phyloP scores from a whole-genome alignment of 2,113 vertebrate genomes.

The Trachemys scripta region DNA sequence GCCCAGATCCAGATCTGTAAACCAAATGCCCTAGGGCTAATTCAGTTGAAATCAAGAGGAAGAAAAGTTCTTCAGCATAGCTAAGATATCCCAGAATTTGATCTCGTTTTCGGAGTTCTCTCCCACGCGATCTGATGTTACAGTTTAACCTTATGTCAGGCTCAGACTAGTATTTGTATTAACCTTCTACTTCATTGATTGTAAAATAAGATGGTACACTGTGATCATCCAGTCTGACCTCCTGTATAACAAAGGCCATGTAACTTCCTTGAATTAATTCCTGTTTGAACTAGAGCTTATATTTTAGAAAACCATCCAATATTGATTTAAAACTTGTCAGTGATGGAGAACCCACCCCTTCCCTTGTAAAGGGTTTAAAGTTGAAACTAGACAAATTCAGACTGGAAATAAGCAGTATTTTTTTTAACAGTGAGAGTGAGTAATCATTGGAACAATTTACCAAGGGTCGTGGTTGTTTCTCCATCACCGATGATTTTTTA shows the following conservation, averaged over 20 bases:
- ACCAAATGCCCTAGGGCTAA: background rate
- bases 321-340: background rate
- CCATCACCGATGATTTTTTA: background rate
- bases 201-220: background rate
- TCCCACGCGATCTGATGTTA: background rate
- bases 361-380: background rate
- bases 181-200: background rate
- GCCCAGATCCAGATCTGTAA: background rate
- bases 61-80: background rate
- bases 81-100: background rate
- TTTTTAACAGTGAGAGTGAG: background rate
- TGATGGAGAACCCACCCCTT: background rate
- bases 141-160: background rate
- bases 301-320: background rate
- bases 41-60: background rate
- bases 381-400: background rate
- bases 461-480: background rate
- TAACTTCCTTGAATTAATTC: background rate
- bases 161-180: background rate
- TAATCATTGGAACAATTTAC: background rate
- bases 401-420: background rate
- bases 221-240: background rate
- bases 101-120: background rate
- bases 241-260: background rate
- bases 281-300: background rate